These are phyloP conservation scores for Catagonus wagneri DNA, from an alignment of 2,113 vertebrate genomes.

Conservation along the genomic window DNA sequence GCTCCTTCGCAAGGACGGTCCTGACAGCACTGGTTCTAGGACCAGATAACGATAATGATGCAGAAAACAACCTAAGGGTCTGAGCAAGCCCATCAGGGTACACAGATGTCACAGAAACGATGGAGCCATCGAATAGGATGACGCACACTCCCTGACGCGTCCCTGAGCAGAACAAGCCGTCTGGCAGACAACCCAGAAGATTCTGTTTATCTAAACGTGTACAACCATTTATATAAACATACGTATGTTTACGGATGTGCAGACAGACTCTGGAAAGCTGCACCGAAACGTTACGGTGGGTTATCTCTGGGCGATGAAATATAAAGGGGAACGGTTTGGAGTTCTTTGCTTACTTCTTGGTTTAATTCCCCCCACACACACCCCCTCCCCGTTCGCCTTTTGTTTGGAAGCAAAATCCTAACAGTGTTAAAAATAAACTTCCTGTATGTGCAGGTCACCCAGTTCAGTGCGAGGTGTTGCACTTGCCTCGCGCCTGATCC, in stretches of 20 bases:
- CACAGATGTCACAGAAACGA: neutral
- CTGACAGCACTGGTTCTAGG: neutral
- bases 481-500: neutral
- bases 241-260: accelerated
- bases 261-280: neutral
- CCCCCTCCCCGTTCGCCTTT: neutral
- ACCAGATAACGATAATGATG: slow-evolving; percentile 12
- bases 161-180: neutral
- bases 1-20: neutral
- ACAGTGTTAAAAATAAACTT: slow-evolving; percentile 30
- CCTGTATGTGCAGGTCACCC: neutral
- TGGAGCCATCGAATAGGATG: neutral
- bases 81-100: neutral
- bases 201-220: neutral
- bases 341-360: slow-evolving; percentile 29
- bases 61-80: slow-evolving; percentile 35
- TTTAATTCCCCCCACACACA: too few species aligned
- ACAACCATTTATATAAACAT: neutral
- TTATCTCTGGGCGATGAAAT: neutral
- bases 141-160: neutral
- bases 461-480: neutral
- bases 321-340: neutral
- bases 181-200: neutral
- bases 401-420: slow-evolving; percentile 54
- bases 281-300: neutral